These are phyloP conservation scores for Acanthornis magna DNA, from an alignment of 2,797 vertebrate species.

Conservation along the genomic window DNA sequence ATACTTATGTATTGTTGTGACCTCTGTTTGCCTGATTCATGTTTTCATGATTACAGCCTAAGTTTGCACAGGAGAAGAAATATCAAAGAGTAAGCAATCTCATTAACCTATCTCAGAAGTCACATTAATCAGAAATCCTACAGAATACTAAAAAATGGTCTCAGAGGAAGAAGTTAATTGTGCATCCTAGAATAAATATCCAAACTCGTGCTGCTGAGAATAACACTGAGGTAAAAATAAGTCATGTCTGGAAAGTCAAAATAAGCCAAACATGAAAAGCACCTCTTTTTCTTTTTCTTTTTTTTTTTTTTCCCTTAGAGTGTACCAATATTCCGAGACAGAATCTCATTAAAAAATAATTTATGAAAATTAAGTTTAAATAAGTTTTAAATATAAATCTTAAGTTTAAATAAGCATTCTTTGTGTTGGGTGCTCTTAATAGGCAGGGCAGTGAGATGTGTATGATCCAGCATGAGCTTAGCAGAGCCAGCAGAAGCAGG, in stretches of 20 bases:
- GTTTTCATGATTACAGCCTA: not conserved
- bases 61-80: not conserved
- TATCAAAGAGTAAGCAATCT: not conserved
- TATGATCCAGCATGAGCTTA: too few relatives aligned
- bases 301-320: not conserved
- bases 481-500: too few relatives aligned
- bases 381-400: not conserved
- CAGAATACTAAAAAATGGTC: not conserved
- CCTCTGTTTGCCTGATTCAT: not conserved
- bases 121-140: not conserved
- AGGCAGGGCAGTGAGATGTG: too few relatives aligned
- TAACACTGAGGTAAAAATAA: not conserved
- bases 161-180: not conserved
- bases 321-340: not conserved
- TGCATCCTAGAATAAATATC: not conserved
- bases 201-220: not conserved
- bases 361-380: not conserved
- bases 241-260: not conserved
- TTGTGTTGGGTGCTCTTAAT: too few relatives aligned
- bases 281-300: too few relatives aligned
- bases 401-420: not conserved
- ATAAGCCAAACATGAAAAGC: not conserved
- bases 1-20: not conserved
- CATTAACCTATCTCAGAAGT: not conserved
- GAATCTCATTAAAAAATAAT: not conserved